Conservation (phyloP, 2,113 vertebrate genomes). For the Cololabis saira region DNA sequence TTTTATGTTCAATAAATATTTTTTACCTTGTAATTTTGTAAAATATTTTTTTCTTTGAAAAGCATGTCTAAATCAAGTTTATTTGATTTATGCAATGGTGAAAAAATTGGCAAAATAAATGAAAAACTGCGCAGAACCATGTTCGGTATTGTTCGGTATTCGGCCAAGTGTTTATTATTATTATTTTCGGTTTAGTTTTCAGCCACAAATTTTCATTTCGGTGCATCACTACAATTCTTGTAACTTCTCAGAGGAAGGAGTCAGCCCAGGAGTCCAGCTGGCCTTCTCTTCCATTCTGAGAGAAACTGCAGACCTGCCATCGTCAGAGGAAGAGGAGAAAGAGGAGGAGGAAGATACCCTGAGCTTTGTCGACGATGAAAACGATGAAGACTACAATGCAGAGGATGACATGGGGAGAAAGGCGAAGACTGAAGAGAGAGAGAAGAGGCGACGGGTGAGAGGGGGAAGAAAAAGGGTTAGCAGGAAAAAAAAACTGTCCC, state of each 20-base stretch:
- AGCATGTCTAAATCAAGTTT: too few relatives aligned
- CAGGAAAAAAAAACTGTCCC: conserved; percentile 48
- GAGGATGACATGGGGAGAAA: conserved; percentile 7
- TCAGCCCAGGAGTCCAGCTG: conserved; percentile 92
- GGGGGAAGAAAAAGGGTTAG: conserved; percentile 32
- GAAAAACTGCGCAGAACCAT: too few relatives aligned
- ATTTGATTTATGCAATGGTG: too few relatives aligned
- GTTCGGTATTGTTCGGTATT: too few relatives aligned
- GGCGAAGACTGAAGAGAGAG: neutral
- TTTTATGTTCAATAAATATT: too few relatives aligned
- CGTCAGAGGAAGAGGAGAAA: conserved; percentile 65
- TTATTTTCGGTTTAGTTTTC: too few relatives aligned
- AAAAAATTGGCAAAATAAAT: too few relatives aligned
- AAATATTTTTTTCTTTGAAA: too few relatives aligned
- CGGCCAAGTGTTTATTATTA: too few relatives aligned
- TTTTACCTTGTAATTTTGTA: too few relatives aligned
- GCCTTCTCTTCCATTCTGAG: conserved; percentile 95
- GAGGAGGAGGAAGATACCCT: conserved; percentile 79
- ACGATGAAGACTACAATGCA: conserved; percentile 59
- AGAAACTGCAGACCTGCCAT: conserved; percentile 76
- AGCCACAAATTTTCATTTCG: too few relatives aligned
- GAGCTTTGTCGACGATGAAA: conserved; percentile 66
- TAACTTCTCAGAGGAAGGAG: conserved; percentile 83
- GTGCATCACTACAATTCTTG: too few relatives aligned
- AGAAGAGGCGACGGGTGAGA: conserved; percentile 36